Base-by-base conservation (phyloP, 1,140 invertebrate genomes). In the Trichonephila clavipes region DNA sequence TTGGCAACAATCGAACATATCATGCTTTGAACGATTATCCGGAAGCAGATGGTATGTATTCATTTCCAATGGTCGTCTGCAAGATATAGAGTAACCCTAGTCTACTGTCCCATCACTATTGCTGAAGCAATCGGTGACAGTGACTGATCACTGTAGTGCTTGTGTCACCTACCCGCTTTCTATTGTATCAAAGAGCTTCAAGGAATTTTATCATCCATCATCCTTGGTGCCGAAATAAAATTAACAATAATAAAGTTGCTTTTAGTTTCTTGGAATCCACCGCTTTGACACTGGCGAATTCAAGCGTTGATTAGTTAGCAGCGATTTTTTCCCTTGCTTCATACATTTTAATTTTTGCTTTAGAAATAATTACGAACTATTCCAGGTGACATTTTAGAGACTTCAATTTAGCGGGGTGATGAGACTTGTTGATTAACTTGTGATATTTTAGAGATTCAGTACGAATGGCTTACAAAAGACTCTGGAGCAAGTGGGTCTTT, bases 191-290 rank as follows among this genome's bases (percentile, higher is more conserved):
- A 24, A 77, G 34, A 72, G 40, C 44, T 28, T 64, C 28, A 1
- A 28, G 19, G 34, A 51, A 40, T 28, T 90, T 81, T 51, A 85
- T 58, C 87, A 88, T 92, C 90, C 90, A 92, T 92, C 90, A 92
- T 92, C 14, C 14, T 58, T 85, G 90, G 90, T 92, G 82, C 90
- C 90, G 28, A 92, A 92, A 92, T 85, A 62, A 66, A 82, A 92
- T 64, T 85, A 92, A 51, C 81, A 92, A 24, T 44, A 44, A 62
- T 18, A 92, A 89, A 89, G 51, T 24, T 59, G 34, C 44, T 21
- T 59, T 89, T n/a, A 69, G 28, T 62, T 62, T 88, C 21, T 40
- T 64, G 4, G 21, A 6, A 66, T 19, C 86, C 14, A 66, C 18
- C 21, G 21, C 21, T 59, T n/a, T 85, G 82, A 14, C 44, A 21